phyloP scores from a whole-genome alignment of 2,797 vertebrate species.

The Toxotes lorentzi region DNA sequence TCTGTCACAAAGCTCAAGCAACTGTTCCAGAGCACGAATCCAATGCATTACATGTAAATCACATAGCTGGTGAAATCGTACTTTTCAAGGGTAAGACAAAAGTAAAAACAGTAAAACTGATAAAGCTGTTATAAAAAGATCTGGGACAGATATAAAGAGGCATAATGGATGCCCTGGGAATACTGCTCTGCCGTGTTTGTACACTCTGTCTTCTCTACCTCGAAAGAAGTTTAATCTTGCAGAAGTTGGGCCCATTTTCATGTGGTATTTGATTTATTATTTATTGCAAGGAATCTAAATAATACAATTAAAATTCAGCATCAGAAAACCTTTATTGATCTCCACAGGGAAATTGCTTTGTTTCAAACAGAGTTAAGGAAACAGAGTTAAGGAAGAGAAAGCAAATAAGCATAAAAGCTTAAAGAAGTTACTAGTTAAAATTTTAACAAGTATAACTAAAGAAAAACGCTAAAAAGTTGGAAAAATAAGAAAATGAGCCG shows the following conservation, averaged over 20 bases:
- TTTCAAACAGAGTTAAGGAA: too few species aligned
- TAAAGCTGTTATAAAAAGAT: constrained; percentile 31
- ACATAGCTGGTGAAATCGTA: constrained; percentile 19
- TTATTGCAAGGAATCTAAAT: constrained; percentile 20
- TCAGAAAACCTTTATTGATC: too few species aligned
- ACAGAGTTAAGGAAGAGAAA: constrained; percentile 6
- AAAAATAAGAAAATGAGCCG: too few species aligned
- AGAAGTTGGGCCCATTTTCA: background rate
- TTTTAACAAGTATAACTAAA: too few species aligned
- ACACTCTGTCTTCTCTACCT: constrained; percentile 11
- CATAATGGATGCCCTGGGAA: constrained; percentile 45
- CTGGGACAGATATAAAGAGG: constrained; percentile 39
- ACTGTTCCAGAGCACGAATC: constrained; percentile 27
- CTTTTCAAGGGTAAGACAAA: constrained; percentile 48
- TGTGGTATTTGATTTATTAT: constrained; percentile 22
- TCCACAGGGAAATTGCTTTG: too few species aligned
- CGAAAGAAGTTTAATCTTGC: constrained; percentile 1
- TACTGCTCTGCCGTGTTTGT: background rate
- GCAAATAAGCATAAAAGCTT: too few species aligned
- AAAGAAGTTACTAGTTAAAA: too few species aligned
- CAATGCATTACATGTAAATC: constrained; percentile 27
- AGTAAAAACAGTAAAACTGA: constrained; percentile 21
- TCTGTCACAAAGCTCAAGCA: constrained; percentile 8
- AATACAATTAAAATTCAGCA: constrained; percentile 1
- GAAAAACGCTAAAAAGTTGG: too few species aligned